A percentile compares a stretch with the other conserved stretches of the same genome.
Conservation (phyloP, 2,888 invertebrate genomes). For the Aelia acuminata region DNA sequence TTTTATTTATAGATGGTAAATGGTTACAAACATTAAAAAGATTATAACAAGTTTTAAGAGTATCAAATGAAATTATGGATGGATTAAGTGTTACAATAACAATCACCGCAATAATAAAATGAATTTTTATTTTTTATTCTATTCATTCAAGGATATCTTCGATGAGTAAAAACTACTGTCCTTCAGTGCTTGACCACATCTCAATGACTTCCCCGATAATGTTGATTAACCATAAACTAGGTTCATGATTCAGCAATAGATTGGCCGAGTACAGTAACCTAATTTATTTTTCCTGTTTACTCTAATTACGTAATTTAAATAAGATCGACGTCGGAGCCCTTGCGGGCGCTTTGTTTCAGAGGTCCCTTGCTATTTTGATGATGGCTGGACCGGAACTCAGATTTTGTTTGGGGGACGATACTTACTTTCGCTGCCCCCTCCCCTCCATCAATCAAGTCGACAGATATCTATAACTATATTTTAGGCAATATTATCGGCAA, state of each 20-base stretch:
- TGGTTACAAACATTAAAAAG: too few relatives aligned
- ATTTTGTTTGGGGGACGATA: too few relatives aligned
- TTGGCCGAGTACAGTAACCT: background rate
- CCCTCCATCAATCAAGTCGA: too few relatives aligned
- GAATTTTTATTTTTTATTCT: background rate
- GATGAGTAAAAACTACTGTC: too few relatives aligned
- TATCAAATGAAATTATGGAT: background rate
- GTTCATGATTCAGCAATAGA: background rate
- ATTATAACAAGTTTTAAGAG: background rate
- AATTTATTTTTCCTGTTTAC: background rate
- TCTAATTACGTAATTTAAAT: background rate
- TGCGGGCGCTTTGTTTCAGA: background rate
- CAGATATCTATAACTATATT: too few relatives aligned
- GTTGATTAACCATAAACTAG: slow-evolving; percentile 3
- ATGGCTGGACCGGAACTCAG: too few relatives aligned
- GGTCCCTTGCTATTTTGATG: too few relatives aligned
- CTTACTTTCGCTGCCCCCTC: too few relatives aligned
- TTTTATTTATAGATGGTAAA: too few relatives aligned
- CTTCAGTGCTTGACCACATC: background rate
- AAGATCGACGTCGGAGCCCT: background rate
- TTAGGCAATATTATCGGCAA: too few relatives aligned
- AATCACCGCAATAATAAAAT: background rate
- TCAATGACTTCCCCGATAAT: background rate
- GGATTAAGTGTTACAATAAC: background rate
- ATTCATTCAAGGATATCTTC: too few relatives aligned